Percentiles rank a stretch among this genome's conserved stretches.
Evolutionary conservation across 1,140 invertebrate species (phyloP).

Genomic region (Heterodera carotae): DNA sequence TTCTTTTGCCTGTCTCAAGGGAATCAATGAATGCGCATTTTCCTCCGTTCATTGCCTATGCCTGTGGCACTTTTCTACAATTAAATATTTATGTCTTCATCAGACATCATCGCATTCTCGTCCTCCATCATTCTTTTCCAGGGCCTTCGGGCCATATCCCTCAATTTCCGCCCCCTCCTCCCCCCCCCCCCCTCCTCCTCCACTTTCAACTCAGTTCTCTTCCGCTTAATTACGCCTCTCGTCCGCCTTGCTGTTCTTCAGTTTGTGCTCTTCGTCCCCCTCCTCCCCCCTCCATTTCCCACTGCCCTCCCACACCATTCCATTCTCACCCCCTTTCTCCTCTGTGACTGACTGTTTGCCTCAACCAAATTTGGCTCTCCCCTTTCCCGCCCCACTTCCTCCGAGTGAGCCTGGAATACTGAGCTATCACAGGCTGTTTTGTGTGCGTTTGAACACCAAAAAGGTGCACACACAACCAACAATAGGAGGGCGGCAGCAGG

Average conservation of each 20-base stretch:
- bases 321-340: too few relatives aligned
- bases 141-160: neutral
- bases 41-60: neutral
- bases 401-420: neutral
- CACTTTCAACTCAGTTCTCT: neutral
- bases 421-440: neutral
- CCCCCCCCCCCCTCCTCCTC: neutral
- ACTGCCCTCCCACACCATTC: too few relatives aligned
- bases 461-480: neutral
- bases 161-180: neutral
- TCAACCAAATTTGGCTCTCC: neutral
- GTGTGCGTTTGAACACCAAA: neutral
- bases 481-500: neutral
- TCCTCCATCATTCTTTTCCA: neutral
- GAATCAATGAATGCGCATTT: neutral
- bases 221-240: constrained; percentile 3
- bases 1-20: too few relatives aligned
- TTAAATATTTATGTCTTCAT: constrained; percentile 23
- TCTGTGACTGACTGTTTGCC: neutral
- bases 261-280: neutral
- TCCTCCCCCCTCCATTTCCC: neutral
- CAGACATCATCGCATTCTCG: neutral
- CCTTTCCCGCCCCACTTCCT: too few relatives aligned
- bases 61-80: neutral
- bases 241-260: neutral